Evolutionary conservation across 2,888 invertebrate genomes (phyloP), one percentile per base, ranked within the genome.

Genomic region (Spialia ferax): DNA sequence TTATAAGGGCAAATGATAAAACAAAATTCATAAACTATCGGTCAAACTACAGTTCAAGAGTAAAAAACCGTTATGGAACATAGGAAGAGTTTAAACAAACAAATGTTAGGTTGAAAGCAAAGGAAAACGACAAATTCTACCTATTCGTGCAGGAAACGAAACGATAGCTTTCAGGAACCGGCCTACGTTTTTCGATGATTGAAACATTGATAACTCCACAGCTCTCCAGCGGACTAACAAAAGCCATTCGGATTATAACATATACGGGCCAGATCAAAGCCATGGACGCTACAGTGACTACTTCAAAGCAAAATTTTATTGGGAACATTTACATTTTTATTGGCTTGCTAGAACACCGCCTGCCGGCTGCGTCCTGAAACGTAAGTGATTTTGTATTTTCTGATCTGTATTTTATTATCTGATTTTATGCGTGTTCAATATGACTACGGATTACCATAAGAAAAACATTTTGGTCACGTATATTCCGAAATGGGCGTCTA

Each of bases 351-450:
- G 91, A 91, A 90, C 91, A 91, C 88, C 87, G 86, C 83, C 85
- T 80, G 77, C 77, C 50, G 45, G 45, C 45, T 82, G 79, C 81
- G 85, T 81, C 84, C 87, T 88, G 87, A 89, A 87, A 91, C 93
- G 91, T 93, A 93, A 93, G 93, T 93, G 93, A 93, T 93, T 93
- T 92, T 91, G 91, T 90, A 93, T 93, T 93, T 93, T 92, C 88
- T 89, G 91, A 91, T 92, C 89, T 90, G 87, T 92, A 91, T 93
- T 93, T 93, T 93, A 93, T 87, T 92, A 91, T 91, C 89, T 89
- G 85, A 85, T 90, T 93, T 93, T 91, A 93, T 91, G 86, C 88
- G 81, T 84, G 85, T 86, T 85, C 91, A 84, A 89, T 91, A 89
- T 90, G 87, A 85, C 87, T 85, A 80, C 84, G 77, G 79, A 87